Percentiles rank a stretch among this genome's conserved stretches.
These are phyloP conservation scores for Lycocorax pyrrhopterus DNA, from an alignment of 2,113 vertebrate genomes.

Conservation along the genomic window DNA sequence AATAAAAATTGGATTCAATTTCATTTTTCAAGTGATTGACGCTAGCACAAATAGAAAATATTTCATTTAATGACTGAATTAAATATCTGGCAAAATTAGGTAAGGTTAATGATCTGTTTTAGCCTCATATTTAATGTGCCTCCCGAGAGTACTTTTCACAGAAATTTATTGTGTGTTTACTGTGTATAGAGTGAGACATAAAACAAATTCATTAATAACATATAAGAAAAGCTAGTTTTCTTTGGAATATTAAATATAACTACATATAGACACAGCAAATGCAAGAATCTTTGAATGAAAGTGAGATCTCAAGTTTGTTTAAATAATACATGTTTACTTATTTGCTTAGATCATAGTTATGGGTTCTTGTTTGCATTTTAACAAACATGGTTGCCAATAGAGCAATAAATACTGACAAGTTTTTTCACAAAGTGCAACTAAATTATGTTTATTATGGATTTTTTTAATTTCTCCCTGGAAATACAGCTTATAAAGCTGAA, in stretches of 20 bases:
- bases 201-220: not conserved
- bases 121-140: not conserved
- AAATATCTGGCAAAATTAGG: not conserved
- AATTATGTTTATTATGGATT: not conserved
- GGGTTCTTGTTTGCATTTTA: constrained; percentile 7
- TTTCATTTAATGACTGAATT: not conserved
- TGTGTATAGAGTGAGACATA: not conserved
- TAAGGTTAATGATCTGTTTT: not conserved
- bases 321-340: not conserved
- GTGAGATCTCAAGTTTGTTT: not conserved
- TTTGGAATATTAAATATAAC: not conserved
- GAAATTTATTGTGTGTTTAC: not conserved
- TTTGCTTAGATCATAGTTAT: not conserved
- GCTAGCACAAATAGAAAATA: not conserved
- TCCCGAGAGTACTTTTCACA: not conserved
- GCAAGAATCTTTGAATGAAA: not conserved
- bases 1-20: not conserved
- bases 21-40: not conserved
- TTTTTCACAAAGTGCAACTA: not conserved
- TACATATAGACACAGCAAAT: not conserved
- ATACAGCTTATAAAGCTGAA: not conserved
- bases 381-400: not conserved
- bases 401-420: not conserved
- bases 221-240: not conserved
- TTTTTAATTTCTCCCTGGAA: not conserved